phyloP scores from a whole-genome alignment of 2,888 invertebrate species.

The Enchytraeus crypticus region DNA sequence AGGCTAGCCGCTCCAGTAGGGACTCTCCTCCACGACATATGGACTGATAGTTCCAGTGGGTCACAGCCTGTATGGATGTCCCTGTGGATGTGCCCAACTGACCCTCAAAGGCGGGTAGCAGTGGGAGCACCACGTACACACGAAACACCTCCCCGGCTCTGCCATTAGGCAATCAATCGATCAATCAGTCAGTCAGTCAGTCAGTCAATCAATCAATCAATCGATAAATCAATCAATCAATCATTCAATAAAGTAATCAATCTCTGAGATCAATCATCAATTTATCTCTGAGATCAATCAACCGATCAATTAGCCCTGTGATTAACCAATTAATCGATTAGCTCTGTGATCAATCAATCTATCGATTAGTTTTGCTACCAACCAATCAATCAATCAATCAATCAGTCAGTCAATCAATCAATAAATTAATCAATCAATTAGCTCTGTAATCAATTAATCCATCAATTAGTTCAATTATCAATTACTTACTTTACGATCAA shows the following conservation, averaged over 20 bases:
- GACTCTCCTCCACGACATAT: slow-evolving; percentile 81
- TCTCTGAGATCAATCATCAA: not conserved
- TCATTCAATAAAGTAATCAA: no score
- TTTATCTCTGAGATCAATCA: not conserved
- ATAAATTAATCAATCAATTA: no score
- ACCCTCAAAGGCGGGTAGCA: slow-evolving; percentile 89
- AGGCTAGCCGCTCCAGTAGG: slow-evolving; percentile 65
- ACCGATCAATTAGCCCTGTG: not conserved
- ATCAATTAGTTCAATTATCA: no score
- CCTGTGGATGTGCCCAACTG: slow-evolving; percentile 83
- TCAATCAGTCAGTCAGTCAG: no score
- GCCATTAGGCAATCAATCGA: slow-evolving; percentile 4
- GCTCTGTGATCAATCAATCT: no score
- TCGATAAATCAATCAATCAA: no score
- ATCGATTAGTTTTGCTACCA: no score
- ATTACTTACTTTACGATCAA: no score
- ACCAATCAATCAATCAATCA: no score
- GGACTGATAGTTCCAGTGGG: slow-evolving; percentile 96
- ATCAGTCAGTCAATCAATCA: no score
- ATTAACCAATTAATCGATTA: not conserved
- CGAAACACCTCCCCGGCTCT: slow-evolving; percentile 69
- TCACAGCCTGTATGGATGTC: slow-evolving; percentile 80
- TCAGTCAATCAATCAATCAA: no score
- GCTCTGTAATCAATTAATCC: no score
- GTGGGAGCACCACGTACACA: slow-evolving; percentile 83